These are phyloP conservation scores for Pecten maximus DNA, from an alignment of 2,888 invertebrate genomes.

Conservation along the genomic window DNA sequence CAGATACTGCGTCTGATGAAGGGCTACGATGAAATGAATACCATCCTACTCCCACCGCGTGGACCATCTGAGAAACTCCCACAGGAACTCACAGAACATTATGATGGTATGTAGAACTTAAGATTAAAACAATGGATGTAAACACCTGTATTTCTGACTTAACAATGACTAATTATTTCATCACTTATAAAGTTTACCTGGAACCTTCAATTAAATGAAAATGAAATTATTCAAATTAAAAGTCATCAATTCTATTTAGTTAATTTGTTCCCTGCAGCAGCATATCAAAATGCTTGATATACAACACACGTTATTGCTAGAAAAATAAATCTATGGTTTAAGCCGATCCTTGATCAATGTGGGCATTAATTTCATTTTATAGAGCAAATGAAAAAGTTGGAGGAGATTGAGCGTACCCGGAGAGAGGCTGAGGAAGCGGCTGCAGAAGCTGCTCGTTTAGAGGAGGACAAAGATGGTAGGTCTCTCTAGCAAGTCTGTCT, in stretches of 20 bases:
- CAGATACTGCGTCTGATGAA: constrained; percentile 82
- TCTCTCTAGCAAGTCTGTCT: too few relatives aligned
- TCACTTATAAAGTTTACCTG: too few relatives aligned
- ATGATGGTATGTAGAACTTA: constrained; percentile 81
- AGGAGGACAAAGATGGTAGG: constrained; percentile 66
- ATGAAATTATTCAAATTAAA: too few relatives aligned
- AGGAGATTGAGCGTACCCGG: constrained; percentile 77
- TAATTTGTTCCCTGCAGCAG: too few relatives aligned
- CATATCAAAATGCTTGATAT: too few relatives aligned
- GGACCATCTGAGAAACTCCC: constrained; percentile 81
- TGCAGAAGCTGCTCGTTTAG: constrained; percentile 68
- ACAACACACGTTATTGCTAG: too few relatives aligned
- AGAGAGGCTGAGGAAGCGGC: constrained; percentile 76
- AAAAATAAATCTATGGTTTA: too few relatives aligned
- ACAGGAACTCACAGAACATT: constrained; percentile 80
- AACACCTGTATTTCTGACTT: too few relatives aligned
- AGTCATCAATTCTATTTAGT: too few relatives aligned
- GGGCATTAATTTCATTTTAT: constrained; percentile 44
- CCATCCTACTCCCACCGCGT: constrained; percentile 82
- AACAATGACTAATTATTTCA: too few relatives aligned
- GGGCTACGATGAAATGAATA: constrained; percentile 82
- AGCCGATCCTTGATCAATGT: not conserved
- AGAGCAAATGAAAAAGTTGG: constrained; percentile 81
- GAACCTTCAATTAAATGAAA: too few relatives aligned
- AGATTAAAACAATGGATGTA: too few relatives aligned